Evolutionary conservation across 2,797 vertebrate genomes (phyloP).

Genomic region (Tenualosa ilisha): DNA sequence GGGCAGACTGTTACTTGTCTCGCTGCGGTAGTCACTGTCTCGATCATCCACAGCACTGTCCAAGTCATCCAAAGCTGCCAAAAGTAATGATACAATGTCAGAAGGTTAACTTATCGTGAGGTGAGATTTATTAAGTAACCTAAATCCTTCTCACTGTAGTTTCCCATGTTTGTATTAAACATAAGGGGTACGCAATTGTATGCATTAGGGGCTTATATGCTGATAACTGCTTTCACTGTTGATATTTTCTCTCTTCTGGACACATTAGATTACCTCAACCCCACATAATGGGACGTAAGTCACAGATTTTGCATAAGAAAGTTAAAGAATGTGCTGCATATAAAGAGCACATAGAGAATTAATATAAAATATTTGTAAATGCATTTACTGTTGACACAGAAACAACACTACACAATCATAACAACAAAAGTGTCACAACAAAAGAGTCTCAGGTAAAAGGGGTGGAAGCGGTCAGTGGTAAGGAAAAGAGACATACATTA

Average conservation of each 20-base stretch:
- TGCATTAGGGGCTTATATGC: background rate
- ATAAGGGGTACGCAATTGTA: background rate
- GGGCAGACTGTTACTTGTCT: slow-evolving; percentile 92
- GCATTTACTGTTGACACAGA: background rate
- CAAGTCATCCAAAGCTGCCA: slow-evolving; percentile 89
- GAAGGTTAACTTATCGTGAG: background rate
- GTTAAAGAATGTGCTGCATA: too few species aligned
- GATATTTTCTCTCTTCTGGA: background rate
- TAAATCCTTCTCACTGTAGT: too few species aligned
- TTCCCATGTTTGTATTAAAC: background rate
- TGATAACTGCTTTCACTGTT: background rate
- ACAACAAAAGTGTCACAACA: background rate
- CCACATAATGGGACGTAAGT: background rate
- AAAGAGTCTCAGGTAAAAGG: background rate
- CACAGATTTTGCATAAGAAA: too few species aligned
- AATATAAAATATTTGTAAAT: too few species aligned
- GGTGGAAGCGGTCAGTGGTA: background rate
- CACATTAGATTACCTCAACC: background rate
- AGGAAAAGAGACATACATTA: background rate
- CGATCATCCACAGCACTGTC: slow-evolving; percentile 95
- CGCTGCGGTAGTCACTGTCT: slow-evolving; percentile 97
- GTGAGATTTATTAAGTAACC: background rate
- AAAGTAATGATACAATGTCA: slow-evolving; percentile 16
- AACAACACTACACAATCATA: background rate
- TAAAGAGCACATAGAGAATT: too few species aligned